Conservation (phyloP, 2,113 vertebrate genomes). For the Psephotus haematonotus region DNA sequence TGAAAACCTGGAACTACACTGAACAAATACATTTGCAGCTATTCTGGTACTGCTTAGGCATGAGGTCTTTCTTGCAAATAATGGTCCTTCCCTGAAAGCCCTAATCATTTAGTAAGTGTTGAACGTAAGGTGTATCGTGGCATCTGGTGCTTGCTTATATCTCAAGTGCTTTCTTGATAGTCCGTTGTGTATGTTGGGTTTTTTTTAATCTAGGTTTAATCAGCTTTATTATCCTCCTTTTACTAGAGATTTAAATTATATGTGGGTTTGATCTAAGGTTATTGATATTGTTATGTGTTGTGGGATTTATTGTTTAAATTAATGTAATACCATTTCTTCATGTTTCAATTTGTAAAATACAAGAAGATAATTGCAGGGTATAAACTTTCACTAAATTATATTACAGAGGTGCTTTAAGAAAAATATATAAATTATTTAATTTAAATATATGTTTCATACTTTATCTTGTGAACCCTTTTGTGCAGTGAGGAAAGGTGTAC, state of each 20-base stretch:
- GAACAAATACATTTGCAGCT: neutral
- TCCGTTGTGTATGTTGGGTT: neutral
- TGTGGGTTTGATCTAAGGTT: conserved; percentile 19
- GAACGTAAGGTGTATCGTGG: neutral
- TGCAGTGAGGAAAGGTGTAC: neutral
- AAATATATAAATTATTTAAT: conserved; percentile 62
- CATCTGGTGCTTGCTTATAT: neutral
- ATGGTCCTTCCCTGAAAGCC: neutral
- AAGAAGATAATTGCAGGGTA: conserved; percentile 17
- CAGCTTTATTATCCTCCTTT: conserved; percentile 28
- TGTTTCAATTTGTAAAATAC: conserved; percentile 31
- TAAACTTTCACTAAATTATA: conserved; percentile 44
- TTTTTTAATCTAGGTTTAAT: conserved; percentile 32
- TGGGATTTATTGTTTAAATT: conserved; percentile 10
- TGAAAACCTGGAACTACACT: neutral
- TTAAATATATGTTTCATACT: conserved; percentile 41
- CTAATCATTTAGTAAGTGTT: neutral
- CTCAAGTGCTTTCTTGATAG: conserved; percentile 1
- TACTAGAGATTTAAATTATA: conserved; percentile 7
- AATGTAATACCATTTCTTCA: conserved; percentile 21
- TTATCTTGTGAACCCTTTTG: conserved; percentile 35
- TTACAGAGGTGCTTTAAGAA: conserved; percentile 45
- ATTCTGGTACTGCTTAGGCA: neutral
- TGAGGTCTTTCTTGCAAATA: neutral
- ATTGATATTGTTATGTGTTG: neutral